A percentile compares a stretch with the other conserved stretches of the same genome.
Evolutionary conservation across 1,140 invertebrate species (phyloP).

Genomic region (Anastrepha ludens): DNA sequence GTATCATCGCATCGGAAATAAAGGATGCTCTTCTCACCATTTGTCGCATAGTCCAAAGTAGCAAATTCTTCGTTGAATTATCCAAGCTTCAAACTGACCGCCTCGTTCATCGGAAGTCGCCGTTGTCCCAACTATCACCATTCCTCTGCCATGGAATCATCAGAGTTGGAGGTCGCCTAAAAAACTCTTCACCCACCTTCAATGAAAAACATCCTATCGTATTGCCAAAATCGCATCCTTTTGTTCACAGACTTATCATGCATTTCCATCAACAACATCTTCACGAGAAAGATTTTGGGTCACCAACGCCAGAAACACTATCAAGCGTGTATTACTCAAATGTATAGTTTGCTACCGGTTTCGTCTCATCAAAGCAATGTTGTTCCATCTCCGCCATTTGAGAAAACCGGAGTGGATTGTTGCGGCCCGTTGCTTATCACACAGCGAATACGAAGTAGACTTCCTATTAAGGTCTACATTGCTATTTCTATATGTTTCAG

Average conservation of each 20-base stretch:
- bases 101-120: neutral
- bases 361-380: neutral
- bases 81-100: too few species aligned
- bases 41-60: neutral
- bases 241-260: neutral
- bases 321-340: neutral
- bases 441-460: neutral
- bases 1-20: neutral
- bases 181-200: conserved; percentile 58
- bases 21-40: neutral
- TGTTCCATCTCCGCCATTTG: neutral
- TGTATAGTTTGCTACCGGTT: neutral
- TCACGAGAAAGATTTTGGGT: conserved; percentile 39
- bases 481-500: conserved; percentile 60
- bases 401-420: conserved; percentile 14
- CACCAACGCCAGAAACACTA: neutral
- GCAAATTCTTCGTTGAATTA: neutral
- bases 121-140: conserved; percentile 36
- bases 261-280: conserved; percentile 53
- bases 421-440: conserved; percentile 7
- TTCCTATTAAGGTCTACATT: conserved; percentile 56
- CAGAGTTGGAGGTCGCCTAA: conserved; percentile 63
- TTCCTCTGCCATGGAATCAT: conserved; percentile 61
- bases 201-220: conserved; percentile 56
- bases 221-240: conserved; percentile 51